Evolutionary conservation across 1,140 invertebrate species (phyloP).

Genomic region (Phenacoccus solenopsis): DNA sequence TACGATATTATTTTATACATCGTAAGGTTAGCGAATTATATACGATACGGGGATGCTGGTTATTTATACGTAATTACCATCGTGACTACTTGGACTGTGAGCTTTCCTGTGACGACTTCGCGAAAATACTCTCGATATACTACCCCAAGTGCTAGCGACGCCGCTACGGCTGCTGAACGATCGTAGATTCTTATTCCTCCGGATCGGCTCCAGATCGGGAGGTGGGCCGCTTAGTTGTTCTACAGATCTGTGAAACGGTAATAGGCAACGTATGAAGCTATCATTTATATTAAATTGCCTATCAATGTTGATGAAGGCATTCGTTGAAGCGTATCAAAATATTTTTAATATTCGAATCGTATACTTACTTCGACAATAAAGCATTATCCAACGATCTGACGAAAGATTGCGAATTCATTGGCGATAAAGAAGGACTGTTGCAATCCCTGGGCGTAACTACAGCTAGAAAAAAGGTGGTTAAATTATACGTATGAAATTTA

Average conservation of each 20-base stretch:
- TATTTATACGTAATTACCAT: too few relatives aligned
- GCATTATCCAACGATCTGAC: slow-evolving; percentile 59
- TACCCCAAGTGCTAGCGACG: slow-evolving; percentile 55
- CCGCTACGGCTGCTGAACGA: slow-evolving; percentile 38
- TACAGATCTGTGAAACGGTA: slow-evolving; percentile 57
- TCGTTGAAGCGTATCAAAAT: too few relatives aligned
- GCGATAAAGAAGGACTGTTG: slow-evolving; percentile 66
- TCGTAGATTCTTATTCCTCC: slow-evolving; percentile 29
- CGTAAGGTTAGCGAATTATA: too few relatives aligned
- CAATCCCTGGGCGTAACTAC: slow-evolving; percentile 69
- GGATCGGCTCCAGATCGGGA: slow-evolving; percentile 29
- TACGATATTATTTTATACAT: too few relatives aligned
- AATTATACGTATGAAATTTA: too few relatives aligned
- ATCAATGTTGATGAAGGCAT: too few relatives aligned
- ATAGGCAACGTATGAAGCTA: slow-evolving; percentile 7
- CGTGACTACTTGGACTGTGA: slow-evolving; percentile 30
- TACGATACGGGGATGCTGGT: too few relatives aligned
- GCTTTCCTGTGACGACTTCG: slow-evolving; percentile 63
- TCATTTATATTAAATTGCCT: too few relatives aligned
- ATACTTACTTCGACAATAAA: slow-evolving; percentile 46
- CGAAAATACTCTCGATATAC: slow-evolving; percentile 72
- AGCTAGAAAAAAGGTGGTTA: slow-evolving; percentile 31
- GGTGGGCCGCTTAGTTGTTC: slow-evolving; percentile 52
- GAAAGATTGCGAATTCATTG: slow-evolving; percentile 59
- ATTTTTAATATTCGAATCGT: slow-evolving; percentile 5